phyloP scores from a whole-genome alignment of 2,797 vertebrate genomes.

The Rhinophrynus dorsalis region DNA sequence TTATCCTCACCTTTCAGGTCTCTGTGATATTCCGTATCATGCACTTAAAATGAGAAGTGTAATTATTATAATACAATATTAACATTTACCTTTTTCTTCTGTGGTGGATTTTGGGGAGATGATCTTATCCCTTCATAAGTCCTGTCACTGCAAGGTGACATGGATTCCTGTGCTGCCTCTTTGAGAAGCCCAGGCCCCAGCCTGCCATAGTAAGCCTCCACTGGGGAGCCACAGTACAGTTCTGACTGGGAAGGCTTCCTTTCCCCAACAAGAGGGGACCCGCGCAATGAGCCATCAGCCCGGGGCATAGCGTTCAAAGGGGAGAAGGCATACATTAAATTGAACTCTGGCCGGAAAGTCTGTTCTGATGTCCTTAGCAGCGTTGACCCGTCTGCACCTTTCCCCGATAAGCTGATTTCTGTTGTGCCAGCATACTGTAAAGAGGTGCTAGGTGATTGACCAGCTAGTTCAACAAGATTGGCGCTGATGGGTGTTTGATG shows the following conservation, averaged over 20 bases:
- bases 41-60: no score
- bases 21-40: no score
- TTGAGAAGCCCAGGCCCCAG: conserved; percentile 82
- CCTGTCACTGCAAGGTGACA: conserved; percentile 83
- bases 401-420: conserved; percentile 73
- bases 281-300: conserved; percentile 69
- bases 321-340: conserved; percentile 98
- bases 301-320: conserved; percentile 92
- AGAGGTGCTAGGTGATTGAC: conserved; percentile 67
- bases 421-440: conserved; percentile 60
- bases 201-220: conserved; percentile 84
- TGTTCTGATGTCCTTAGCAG: conserved; percentile 80
- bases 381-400: conserved; percentile 71
- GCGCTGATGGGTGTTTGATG: conserved; percentile 71
- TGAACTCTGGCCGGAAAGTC: conserved; percentile 97
- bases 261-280: conserved; percentile 73
- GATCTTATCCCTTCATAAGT: conserved; percentile 82
- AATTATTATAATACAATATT: no score
- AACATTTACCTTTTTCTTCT: conserved; percentile 94
- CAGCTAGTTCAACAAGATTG: conserved; percentile 73
- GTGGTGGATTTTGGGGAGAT: conserved; percentile 89
- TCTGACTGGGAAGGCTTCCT: conserved; percentile 83
- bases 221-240: conserved; percentile 80
- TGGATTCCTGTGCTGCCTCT: conserved; percentile 77
- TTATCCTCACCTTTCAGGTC: no score